Percentiles rank a stretch among this genome's conserved stretches.
Conservation (phyloP, 1,140 invertebrate genomes). For the Drosophila bocqueti region DNA sequence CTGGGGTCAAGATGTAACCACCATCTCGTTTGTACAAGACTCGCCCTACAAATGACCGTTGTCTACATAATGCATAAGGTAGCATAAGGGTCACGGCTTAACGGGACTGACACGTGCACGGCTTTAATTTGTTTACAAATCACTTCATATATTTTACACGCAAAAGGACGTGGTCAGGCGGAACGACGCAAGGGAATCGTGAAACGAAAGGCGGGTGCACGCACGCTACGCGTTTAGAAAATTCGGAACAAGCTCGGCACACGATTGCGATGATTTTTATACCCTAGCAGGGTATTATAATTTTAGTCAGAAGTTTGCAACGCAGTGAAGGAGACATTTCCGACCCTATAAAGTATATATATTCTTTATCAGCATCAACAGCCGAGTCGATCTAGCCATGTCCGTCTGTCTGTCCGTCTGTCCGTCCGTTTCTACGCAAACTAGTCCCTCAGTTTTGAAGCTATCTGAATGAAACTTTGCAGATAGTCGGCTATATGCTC, state of each 20-base stretch:
- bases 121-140: conserved; percentile 85
- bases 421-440: too few species aligned
- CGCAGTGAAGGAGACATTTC: too few species aligned
- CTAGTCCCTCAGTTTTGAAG: too few species aligned
- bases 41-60: conserved; percentile 41
- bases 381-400: too few species aligned
- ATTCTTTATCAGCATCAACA: too few species aligned
- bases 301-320: too few species aligned
- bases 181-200: neutral
- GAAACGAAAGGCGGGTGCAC: neutral
- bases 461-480: too few species aligned
- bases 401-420: too few species aligned
- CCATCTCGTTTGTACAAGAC: conserved; percentile 40
- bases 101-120: conserved; percentile 79
- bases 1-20: neutral
- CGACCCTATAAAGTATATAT: too few species aligned
- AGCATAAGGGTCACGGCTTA: conserved; percentile 56
- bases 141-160: conserved; percentile 84
- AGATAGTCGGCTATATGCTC: too few species aligned
- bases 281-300: too few species aligned
- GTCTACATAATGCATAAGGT: conserved; percentile 7
- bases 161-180: conserved; percentile 59
- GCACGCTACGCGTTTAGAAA: neutral
- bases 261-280: neutral
- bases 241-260: neutral